phyloP scores from a whole-genome alignment of 2,113 vertebrate species.

The Myrmecobius fasciatus region DNA sequence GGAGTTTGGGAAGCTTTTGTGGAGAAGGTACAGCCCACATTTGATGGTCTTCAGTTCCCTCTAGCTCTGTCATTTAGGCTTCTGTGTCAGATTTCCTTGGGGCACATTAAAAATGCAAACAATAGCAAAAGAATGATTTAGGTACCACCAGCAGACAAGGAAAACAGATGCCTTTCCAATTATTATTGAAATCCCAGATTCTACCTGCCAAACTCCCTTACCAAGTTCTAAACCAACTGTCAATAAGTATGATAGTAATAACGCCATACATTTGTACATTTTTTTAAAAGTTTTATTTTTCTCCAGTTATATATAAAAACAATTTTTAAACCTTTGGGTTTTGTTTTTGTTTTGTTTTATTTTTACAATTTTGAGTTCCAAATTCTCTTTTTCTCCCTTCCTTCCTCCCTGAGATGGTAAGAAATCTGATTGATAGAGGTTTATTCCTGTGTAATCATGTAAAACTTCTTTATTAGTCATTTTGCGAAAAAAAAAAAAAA shows the following conservation, averaged over 20 bases:
- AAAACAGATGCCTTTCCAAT: neutral
- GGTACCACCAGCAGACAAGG: neutral
- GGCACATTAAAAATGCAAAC: neutral
- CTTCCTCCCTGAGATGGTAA: too few relatives aligned
- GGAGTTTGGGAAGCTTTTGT: neutral
- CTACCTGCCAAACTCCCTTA: neutral
- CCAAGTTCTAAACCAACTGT: neutral
- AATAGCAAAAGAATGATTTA: neutral
- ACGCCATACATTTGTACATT: neutral
- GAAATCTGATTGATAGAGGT: too few relatives aligned
- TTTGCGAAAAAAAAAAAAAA: too few relatives aligned
- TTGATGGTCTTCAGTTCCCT: neutral
- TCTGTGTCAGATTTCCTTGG: neutral
- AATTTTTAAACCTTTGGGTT: too few relatives aligned
- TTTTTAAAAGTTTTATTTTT: too few relatives aligned
- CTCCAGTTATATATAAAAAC: too few relatives aligned
- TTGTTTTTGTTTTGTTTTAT: too few relatives aligned
- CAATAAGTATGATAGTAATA: neutral
- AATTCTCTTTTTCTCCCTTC: too few relatives aligned
- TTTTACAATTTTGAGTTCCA: too few relatives aligned
- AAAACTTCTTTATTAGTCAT: too few relatives aligned
- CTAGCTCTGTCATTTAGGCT: neutral
- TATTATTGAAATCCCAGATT: neutral
- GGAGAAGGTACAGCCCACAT: neutral
- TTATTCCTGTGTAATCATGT: too few relatives aligned